Percentiles rank a stretch among this genome's conserved stretches.
Conservation (phyloP, 1,140 invertebrate species). For the Drosophila pseudoobscura region DNA sequence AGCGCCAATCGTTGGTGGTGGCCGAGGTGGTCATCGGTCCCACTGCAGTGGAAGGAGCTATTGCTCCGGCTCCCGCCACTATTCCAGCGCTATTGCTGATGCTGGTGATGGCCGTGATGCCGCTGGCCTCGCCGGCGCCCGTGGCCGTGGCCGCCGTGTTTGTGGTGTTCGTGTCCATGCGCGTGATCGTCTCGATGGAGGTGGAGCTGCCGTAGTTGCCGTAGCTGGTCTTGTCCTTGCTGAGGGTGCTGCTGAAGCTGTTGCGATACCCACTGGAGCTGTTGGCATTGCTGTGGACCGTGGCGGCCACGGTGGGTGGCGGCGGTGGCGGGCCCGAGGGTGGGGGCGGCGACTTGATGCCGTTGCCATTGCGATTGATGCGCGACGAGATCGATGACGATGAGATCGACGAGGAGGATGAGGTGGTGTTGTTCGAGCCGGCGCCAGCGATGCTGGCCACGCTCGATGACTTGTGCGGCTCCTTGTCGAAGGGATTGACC, state of each 20-base stretch:
- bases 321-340: constrained; percentile 74
- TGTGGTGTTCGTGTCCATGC: constrained; percentile 78
- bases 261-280: constrained; percentile 56
- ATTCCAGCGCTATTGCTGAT: constrained; percentile 36
- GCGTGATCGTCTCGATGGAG: constrained; percentile 78
- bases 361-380: constrained; percentile 71
- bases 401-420: constrained; percentile 75
- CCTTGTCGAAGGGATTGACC: constrained; percentile 82
- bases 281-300: constrained; percentile 37
- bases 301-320: constrained; percentile 51
- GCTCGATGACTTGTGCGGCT: constrained; percentile 62
- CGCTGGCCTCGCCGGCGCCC: constrained; percentile 49
- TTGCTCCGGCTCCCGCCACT: constrained; percentile 4
- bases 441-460: constrained; percentile 46
- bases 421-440: constrained; percentile 36
- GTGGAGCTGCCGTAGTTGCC: constrained; percentile 77
- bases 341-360: constrained; percentile 74
- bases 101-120: constrained; percentile 55
- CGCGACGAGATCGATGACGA: constrained; percentile 74
- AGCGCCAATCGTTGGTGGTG: constrained; percentile 68
- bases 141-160: constrained; percentile 64
- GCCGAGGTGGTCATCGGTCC: constrained; percentile 57
- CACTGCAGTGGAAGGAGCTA: constrained; percentile 7
- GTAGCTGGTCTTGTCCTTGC: constrained; percentile 78
- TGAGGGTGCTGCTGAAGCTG: constrained; percentile 70